Evolutionary conservation across 2,797 vertebrate species (phyloP), one percentile per base, ranked within the genome.

Genomic region (Alexandromys oeconomus): DNA sequence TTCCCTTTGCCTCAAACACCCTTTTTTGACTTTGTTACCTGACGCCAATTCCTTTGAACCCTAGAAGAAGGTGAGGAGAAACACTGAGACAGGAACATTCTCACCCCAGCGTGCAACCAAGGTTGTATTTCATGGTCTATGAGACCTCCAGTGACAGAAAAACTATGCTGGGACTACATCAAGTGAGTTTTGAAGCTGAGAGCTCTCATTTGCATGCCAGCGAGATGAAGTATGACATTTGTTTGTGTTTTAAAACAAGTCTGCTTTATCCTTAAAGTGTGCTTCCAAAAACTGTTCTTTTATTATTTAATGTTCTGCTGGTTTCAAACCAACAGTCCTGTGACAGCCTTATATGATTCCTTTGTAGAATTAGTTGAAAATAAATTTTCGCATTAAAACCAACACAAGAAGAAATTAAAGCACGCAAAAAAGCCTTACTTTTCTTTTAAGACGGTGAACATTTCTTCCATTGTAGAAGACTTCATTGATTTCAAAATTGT

Each of bases 401-500:
- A 69, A 93, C 59, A 23, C 21, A 91, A 92, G 96, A 95, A 89
- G 92, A 90, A 96, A 96, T 90, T 86, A 95, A 81, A 81, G 43
- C 43, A 78, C 69, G 19, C 78, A 90, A 82, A 94, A 71, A 94
- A 94, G 85, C 21, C 27, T 2, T 84, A 15, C 37, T 96, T 95
- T 82, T 85, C 89, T 67, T 87, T 93, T 89, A 95, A 95, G 57
- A 89, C 59, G 10, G 65, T 59, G 61, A 48, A 34, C 17, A 92
- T 95, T 95, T 96, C 40, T 94, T 88, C 31, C 77, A 87, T 89
- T 95, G 85, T 92, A 86, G 57, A 88, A 93, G 71, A 90, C 59
- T 93, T 91, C 77, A 96, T 69, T 97, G 90, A 97, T 95, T 96
- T 97, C 91, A 93, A 93, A 94, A 87, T 10, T 89, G 59, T 92